Evolutionary conservation across 2,888 invertebrate species (phyloP).

Genomic region (Dexiosoma caninum): DNA sequence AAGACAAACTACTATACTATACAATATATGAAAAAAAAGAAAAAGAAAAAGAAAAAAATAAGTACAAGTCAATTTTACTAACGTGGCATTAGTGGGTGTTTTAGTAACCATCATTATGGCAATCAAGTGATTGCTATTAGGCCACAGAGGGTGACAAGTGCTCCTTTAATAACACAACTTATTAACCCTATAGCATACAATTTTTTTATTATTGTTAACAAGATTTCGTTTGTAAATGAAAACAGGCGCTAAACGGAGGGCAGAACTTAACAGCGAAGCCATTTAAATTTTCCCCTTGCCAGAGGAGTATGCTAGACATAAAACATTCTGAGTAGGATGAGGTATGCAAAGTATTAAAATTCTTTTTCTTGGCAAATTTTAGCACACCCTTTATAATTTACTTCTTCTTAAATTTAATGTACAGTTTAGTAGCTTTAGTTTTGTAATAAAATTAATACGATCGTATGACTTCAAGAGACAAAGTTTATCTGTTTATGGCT

Average conservation of each 20-base stretch:
- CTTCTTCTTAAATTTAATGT: background rate
- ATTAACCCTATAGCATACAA: slow-evolving; percentile 11
- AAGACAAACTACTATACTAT: background rate
- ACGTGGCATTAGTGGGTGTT: slow-evolving; percentile 60
- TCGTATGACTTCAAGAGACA: slow-evolving; percentile 11
- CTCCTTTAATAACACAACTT: background rate
- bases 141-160: slow-evolving; percentile 63
- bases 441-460: slow-evolving; percentile 26
- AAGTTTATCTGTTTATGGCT: background rate
- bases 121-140: slow-evolving; percentile 66
- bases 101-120: slow-evolving; percentile 53
- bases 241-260: no score
- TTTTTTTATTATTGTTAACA: background rate
- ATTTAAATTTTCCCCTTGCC: no score
- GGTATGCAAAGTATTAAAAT: no score
- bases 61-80: slow-evolving; percentile 30
- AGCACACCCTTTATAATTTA: no score
- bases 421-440: slow-evolving; percentile 38
- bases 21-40: slow-evolving; percentile 3
- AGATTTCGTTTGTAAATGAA: background rate
- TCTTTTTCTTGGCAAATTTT: no score
- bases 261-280: no score
- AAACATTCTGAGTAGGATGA: no score
- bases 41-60: background rate
- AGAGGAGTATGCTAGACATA: no score